phyloP scores from a whole-genome alignment of 1,140 invertebrate species.

The Bacillus rossius region DNA sequence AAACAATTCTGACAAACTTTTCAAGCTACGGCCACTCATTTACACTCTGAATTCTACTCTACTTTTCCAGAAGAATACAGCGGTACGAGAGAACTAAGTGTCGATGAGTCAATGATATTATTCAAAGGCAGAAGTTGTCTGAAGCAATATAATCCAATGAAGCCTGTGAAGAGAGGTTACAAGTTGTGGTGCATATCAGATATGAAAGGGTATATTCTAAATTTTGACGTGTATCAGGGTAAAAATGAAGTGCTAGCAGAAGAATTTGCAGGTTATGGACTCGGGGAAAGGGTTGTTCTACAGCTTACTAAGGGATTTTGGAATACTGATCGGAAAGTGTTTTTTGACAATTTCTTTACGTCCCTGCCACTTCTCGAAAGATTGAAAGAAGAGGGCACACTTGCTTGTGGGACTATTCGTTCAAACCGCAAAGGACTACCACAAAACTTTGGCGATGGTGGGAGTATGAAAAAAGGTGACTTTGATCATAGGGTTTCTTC shows the following conservation, averaged over 20 bases:
- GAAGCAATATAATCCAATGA: slow-evolving; percentile 15
- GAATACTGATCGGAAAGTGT: slow-evolving; percentile 5
- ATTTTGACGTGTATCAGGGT: slow-evolving; percentile 20
- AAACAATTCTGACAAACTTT: slow-evolving; percentile 17
- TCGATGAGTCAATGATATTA: slow-evolving; percentile 19
- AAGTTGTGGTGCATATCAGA: slow-evolving; percentile 18
- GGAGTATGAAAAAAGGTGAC: slow-evolving; percentile 6
- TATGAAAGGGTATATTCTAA: slow-evolving; percentile 14
- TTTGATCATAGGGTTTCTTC: slow-evolving; percentile 8
- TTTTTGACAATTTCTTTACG: slow-evolving; percentile 15
- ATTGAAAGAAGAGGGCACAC: slow-evolving; percentile 5
- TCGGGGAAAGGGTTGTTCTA: slow-evolving; percentile 14
- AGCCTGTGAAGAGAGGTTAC: slow-evolving; percentile 19
- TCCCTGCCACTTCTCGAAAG: slow-evolving; percentile 13
- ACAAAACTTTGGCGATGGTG: not conserved
- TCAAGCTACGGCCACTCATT: slow-evolving; percentile 16
- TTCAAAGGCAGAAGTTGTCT: slow-evolving; percentile 18
- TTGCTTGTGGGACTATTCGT: slow-evolving; percentile 13
- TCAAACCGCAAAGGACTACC: slow-evolving; percentile 9
- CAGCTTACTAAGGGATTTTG: slow-evolving; percentile 12
- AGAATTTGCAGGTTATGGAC: not conserved
- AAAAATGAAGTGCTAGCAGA: slow-evolving; percentile 16
- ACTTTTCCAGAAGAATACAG: slow-evolving; percentile 11
- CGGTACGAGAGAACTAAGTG: slow-evolving; percentile 13
- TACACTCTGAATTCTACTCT: slow-evolving; percentile 8